Percentiles rank a stretch among this genome's conserved stretches.
phyloP scores from a whole-genome alignment of 2,888 invertebrate genomes.

The Metallyticus violacea region DNA sequence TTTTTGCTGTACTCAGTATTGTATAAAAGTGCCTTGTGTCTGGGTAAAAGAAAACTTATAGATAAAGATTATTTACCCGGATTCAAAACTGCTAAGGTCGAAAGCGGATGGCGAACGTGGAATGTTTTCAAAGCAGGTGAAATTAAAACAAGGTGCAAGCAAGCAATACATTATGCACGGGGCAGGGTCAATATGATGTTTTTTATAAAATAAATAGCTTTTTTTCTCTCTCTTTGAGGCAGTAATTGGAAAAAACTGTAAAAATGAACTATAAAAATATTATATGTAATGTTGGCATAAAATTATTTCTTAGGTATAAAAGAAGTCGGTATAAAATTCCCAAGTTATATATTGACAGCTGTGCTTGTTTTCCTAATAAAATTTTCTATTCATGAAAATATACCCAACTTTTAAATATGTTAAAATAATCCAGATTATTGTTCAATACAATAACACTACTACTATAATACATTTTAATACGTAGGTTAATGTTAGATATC shows the following conservation, averaged over 20 bases:
- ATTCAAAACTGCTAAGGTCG: constrained; percentile 18
- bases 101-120: not conserved
- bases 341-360: not conserved
- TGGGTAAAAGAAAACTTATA: constrained; percentile 25
- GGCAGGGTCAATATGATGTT: constrained; percentile 16
- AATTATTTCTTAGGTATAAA: not conserved
- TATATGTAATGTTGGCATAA: not conserved
- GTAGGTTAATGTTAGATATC: not conserved
- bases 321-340: not conserved
- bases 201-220: constrained; percentile 9
- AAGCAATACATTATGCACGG: constrained; percentile 27
- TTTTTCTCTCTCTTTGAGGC: not conserved
- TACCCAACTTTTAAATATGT: not conserved
- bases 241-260: not conserved
- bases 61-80: constrained; percentile 10
- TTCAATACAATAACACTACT: not conserved
- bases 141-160: constrained; percentile 24
- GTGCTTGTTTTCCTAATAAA: not conserved
- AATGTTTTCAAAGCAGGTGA: constrained; percentile 8
- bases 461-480: not conserved
- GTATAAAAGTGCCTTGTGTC: constrained; percentile 35
- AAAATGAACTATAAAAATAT: not conserved
- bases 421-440: not conserved
- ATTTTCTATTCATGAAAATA: not conserved
- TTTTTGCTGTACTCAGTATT: constrained; percentile 31